Evolutionary conservation across 2,797 vertebrate genomes (phyloP), one percentile per base, ranked within the genome.

Genomic region (Brachyalestes nurse): DNA sequence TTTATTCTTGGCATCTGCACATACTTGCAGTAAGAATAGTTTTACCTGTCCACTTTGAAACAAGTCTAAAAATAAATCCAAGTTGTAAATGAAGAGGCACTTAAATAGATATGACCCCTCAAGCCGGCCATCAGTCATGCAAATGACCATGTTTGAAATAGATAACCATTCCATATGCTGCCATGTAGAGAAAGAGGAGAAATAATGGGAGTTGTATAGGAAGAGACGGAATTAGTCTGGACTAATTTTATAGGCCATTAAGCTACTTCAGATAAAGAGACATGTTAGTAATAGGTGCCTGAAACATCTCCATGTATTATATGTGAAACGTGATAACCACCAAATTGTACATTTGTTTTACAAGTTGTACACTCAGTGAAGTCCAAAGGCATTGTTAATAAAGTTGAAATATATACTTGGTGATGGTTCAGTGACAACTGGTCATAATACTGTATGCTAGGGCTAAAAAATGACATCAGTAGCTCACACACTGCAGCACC

Each of bases 131-230:
- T 92, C 86, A 90, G 64, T 92, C 90, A 91, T 93, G 91, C 90
- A 92, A 93, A 93, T 92, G 92, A 90, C 89, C 90, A 87, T 92
- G 89, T 92, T 90, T 91, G 91, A 93, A 93, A 94, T 93, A 93
- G 92, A 92, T 78, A 84, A 90, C 88, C 84, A 89, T 89, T 91
- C 88, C 79, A 86, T 92, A 93, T 90, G 91, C 91, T 88, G 90
- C 82, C 85, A 88, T 89, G 90, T 89, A 87, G 92, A 67, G 91
- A 90, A 87, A 92, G 89, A 88, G 79, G 77, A 91, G 83, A 89
- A 87, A 91, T 93, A 94, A 94, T 93, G 92, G 92, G 83, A 90
- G 70, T 61, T 65, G 60, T 23, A 72, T 72, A 47, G 75, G 60
- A 77, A 47, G 74, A 72, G 80, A 60, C 42, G 9, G 70, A 67